These are phyloP conservation scores for Equus quagga DNA, from an alignment of 2,113 vertebrate species.

Conservation along the genomic window DNA sequence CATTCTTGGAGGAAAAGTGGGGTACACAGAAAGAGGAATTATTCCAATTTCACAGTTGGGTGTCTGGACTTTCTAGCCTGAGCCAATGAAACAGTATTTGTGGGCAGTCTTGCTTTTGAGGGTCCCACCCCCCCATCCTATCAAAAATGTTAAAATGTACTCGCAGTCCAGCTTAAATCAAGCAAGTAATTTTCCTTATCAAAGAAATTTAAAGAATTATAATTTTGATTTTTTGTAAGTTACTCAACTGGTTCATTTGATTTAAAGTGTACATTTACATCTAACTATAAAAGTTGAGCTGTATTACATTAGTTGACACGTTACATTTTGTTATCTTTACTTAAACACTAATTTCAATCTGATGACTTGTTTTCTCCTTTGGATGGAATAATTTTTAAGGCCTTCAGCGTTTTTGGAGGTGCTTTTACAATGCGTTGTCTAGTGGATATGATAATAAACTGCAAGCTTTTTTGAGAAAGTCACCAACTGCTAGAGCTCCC, in stretches of 20 bases:
- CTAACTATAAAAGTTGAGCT: background rate
- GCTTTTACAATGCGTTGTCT: background rate
- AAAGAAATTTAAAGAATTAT: background rate
- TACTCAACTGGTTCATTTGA: background rate
- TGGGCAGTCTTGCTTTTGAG: background rate
- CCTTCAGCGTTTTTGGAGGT: background rate
- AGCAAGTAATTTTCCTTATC: background rate
- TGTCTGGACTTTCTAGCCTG: background rate
- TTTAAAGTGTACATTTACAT: background rate
- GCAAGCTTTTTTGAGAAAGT: background rate
- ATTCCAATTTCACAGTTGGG: background rate
- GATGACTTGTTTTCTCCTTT: slow-evolving; percentile 25
- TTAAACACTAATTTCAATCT: background rate
- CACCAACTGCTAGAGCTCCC: background rate
- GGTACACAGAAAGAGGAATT: background rate
- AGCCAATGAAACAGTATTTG: background rate
- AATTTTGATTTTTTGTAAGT: background rate
- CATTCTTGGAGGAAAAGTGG: background rate
- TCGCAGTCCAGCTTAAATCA: background rate
- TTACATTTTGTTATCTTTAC: background rate
- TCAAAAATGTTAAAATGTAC: background rate
- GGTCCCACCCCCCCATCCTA: background rate
- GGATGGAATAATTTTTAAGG: slow-evolving; percentile 20
- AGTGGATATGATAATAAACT: background rate
- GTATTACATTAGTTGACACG: background rate